Evolutionary conservation across 2,888 invertebrate genomes (phyloP).

Genomic region (Gibbula magus): DNA sequence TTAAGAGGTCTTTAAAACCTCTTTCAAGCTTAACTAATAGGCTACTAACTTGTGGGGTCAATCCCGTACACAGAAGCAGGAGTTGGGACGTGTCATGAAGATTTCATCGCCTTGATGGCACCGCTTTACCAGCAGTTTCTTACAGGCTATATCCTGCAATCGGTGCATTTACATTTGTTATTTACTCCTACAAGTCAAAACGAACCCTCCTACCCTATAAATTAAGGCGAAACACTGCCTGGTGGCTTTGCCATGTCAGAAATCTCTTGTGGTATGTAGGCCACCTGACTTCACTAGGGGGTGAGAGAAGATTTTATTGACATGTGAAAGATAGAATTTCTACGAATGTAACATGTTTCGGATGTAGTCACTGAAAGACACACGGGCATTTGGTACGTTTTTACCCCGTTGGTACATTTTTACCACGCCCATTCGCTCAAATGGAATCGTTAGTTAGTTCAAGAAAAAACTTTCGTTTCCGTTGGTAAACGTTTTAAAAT

Average conservation of each 20-base stretch:
- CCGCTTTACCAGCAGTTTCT: not conserved
- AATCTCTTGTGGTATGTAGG: not conserved
- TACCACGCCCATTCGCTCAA: too few relatives aligned
- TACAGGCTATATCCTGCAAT: not conserved
- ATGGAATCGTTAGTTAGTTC: too few relatives aligned
- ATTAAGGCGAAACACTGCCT: constrained; percentile 14
- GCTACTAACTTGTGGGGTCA: not conserved
- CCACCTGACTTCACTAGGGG: constrained; percentile 14
- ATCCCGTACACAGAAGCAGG: not conserved
- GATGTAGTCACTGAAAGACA: too few relatives aligned
- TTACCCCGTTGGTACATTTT: too few relatives aligned
- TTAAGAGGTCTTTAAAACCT: not conserved
- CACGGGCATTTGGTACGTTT: too few relatives aligned
- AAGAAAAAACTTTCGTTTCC: too few relatives aligned
- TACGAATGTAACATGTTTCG: constrained; percentile 1
- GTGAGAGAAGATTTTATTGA: constrained; percentile 18
- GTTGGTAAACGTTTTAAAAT: too few relatives aligned
- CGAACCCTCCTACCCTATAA: not conserved
- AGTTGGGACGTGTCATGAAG: not conserved
- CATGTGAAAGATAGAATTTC: constrained; percentile 24
- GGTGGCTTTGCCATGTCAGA: not conserved
- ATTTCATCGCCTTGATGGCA: constrained; percentile 19
- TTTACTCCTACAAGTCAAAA: not conserved
- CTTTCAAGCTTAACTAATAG: not conserved
- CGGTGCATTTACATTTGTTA: constrained; percentile 20